These are phyloP conservation scores for Andrena trimmerana DNA, from an alignment of 2,888 invertebrate species.

Conservation along the genomic window DNA sequence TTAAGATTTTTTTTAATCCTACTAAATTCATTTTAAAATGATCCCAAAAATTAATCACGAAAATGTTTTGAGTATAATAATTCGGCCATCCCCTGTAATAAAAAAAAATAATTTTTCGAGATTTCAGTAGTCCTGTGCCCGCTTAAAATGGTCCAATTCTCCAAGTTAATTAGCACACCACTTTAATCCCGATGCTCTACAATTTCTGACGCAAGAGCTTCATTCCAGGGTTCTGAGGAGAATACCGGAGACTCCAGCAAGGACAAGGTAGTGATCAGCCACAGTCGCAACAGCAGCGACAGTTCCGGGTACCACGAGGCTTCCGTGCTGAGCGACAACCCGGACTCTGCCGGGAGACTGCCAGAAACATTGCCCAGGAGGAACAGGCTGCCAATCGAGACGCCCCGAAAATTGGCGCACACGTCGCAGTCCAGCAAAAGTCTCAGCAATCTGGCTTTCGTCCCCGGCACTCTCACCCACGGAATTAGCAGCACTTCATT, in stretches of 20 bases:
- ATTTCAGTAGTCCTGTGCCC: too few species aligned
- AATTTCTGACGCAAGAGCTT: neutral
- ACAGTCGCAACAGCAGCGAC: slow-evolving; percentile 91
- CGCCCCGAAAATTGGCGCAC: slow-evolving; percentile 79
- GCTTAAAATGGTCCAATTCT: too few species aligned
- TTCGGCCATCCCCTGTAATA: too few species aligned
- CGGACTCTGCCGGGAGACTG: slow-evolving; percentile 82
- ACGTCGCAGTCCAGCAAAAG: slow-evolving; percentile 83
- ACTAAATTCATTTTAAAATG: too few species aligned
- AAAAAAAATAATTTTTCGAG: too few species aligned
- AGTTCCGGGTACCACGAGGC: slow-evolving; percentile 91
- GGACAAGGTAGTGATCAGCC: slow-evolving; percentile 87
- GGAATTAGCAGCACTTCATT: slow-evolving; percentile 82
- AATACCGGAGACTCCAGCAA: slow-evolving; percentile 66
- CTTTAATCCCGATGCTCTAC: too few species aligned
- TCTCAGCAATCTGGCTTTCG: slow-evolving; percentile 80
- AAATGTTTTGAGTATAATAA: too few species aligned
- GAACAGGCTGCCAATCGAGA: slow-evolving; percentile 79
- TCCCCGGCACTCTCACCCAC: slow-evolving; percentile 67
- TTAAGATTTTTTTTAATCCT: too few species aligned
- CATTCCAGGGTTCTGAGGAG: slow-evolving; percentile 40
- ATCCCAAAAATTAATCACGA: too few species aligned
- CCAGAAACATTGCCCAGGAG: slow-evolving; percentile 84
- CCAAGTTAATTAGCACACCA: too few species aligned
- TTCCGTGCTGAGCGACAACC: slow-evolving; percentile 88